phyloP scores from a whole-genome alignment of 2,113 vertebrate species.

The Sylvia atricapilla region DNA sequence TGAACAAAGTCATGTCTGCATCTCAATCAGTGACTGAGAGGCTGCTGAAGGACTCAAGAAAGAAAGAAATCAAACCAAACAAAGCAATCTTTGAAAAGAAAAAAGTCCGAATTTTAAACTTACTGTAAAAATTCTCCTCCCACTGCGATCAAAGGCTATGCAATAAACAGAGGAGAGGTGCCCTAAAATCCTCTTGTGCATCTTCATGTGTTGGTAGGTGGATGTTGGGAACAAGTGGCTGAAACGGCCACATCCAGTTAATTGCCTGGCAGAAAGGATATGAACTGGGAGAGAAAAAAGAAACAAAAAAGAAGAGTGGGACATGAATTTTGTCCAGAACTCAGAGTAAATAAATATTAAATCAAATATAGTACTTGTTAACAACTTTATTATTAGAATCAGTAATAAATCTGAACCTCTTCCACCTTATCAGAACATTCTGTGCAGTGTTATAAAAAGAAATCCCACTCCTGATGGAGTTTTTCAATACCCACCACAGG shows the following conservation, averaged over 20 bases:
- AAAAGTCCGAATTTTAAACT: conserved; percentile 28
- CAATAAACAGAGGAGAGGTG: conserved; percentile 98
- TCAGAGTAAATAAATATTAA: not conserved
- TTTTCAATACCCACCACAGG: not conserved
- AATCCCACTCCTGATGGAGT: not conserved
- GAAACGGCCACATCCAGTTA: conserved; percentile 87
- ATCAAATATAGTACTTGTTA: not conserved
- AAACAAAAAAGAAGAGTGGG: not conserved
- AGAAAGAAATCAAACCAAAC: not conserved
- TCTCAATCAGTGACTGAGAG: not conserved
- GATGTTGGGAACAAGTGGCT: conserved; percentile 85
- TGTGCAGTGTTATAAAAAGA: not conserved
- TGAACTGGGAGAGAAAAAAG: conserved; percentile 73
- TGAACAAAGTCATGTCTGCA: not conserved
- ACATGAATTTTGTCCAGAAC: not conserved
- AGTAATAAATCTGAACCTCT: not conserved
- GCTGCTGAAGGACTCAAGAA: not conserved
- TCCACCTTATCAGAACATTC: not conserved
- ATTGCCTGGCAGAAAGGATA: conserved; percentile 86
- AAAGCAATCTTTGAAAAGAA: not conserved
- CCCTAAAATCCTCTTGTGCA: conserved; percentile 96
- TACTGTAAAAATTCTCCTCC: conserved; percentile 94
- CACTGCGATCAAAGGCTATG: conserved; percentile 93
- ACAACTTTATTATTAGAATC: not conserved
- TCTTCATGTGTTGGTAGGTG: conserved; percentile 95